These are phyloP conservation scores for Anguilla pacifica DNA, from an alignment of 2,797 vertebrate species.

Conservation along the genomic window DNA sequence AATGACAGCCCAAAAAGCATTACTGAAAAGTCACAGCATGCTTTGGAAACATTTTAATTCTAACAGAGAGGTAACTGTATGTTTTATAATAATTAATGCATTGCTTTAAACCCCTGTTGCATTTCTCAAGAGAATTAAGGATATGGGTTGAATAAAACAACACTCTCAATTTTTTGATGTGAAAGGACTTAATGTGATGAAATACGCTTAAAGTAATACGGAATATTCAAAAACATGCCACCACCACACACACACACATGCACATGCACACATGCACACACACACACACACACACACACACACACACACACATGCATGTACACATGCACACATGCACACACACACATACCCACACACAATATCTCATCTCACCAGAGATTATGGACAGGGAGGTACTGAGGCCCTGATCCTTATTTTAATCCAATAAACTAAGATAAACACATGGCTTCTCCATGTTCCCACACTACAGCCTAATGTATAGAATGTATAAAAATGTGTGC, in stretches of 20 bases:
- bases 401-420: slow-evolving; percentile 21
- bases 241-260: background rate
- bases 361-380: slow-evolving; percentile 18
- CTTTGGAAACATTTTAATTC: background rate
- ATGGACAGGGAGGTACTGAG: background rate
- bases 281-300: background rate
- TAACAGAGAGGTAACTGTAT: background rate
- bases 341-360: background rate
- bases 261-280: background rate
- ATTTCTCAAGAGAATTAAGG: background rate
- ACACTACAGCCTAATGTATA: background rate
- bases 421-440: slow-evolving; percentile 31
- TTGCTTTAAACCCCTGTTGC: background rate
- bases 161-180: background rate
- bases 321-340: background rate
- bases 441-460: background rate
- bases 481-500: background rate
- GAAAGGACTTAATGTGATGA: background rate
- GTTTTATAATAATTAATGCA: slow-evolving; percentile 7
- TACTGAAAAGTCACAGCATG: background rate
- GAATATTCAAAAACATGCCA: background rate
- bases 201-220: background rate
- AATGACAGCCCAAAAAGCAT: background rate
- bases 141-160: background rate
- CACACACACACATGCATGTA: background rate